Percentiles rank a stretch among this genome's conserved stretches.
Conservation (phyloP, 2,113 vertebrate genomes). For the Rhea pennata region DNA sequence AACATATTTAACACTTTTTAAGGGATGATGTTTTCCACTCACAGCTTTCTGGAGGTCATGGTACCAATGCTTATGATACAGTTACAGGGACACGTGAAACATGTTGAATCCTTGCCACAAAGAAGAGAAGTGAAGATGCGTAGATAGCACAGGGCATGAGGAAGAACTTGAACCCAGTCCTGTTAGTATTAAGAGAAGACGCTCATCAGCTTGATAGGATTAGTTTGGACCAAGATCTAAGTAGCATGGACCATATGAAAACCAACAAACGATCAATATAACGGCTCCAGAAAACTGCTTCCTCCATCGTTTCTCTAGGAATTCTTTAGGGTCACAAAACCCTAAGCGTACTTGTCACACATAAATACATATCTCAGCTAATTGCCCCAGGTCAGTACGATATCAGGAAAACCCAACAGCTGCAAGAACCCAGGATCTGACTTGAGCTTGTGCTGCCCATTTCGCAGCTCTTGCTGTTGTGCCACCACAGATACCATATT, state of each 20-base stretch:
- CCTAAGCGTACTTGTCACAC: too few species aligned
- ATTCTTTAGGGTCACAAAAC: neutral
- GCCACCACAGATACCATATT: neutral
- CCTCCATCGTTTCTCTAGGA: neutral
- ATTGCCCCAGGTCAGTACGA: neutral
- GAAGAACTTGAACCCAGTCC: too few species aligned
- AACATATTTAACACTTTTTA: neutral
- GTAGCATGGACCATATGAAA: neutral
- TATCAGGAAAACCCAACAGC: neutral
- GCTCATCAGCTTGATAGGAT: neutral
- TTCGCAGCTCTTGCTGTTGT: fast-evolving
- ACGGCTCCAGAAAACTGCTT: neutral
- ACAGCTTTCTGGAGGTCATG: neutral
- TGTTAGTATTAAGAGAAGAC: neutral
- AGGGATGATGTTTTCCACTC: neutral
- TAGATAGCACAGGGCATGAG: neutral
- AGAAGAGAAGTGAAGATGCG: neutral
- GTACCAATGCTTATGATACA: neutral
- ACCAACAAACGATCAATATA: neutral
- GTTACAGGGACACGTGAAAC: neutral
- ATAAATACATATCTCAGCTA: too few species aligned
- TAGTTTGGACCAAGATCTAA: neutral
- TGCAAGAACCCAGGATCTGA: neutral
- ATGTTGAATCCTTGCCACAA: neutral
- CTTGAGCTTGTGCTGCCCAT: neutral